These are phyloP conservation scores for Anisognathus igniventris DNA, from an alignment of 2,797 vertebrate genomes.

Conservation along the genomic window DNA sequence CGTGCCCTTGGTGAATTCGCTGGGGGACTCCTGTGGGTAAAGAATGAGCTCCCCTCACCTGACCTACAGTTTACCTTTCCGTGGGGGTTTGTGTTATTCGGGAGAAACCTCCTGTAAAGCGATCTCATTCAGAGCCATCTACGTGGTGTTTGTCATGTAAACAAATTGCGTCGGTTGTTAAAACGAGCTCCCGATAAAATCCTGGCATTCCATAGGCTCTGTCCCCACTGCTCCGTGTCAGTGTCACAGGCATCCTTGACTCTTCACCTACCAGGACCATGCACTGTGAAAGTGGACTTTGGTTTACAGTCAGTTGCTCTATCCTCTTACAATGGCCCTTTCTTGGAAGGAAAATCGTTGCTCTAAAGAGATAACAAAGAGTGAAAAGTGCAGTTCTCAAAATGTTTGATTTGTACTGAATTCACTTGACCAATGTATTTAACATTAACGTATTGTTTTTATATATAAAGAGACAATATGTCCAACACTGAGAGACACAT, in stretches of 20 bases:
- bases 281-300: background rate
- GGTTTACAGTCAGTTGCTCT: background rate
- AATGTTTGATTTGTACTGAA: background rate
- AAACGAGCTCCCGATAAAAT: background rate
- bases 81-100: background rate
- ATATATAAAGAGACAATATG: background rate
- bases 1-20: background rate
- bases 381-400: background rate
- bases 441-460: background rate
- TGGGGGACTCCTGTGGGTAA: background rate
- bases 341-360: background rate
- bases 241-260: background rate
- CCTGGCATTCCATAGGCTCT: background rate
- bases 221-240: background rate
- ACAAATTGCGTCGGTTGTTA: background rate
- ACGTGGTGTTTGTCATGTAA: background rate
- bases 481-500: background rate
- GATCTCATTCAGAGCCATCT: background rate
- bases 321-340: rapidly evolving
- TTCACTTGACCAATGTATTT: background rate
- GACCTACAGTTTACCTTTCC: background rate
- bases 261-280: conserved; percentile 3
- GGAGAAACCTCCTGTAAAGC: background rate
- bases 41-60: background rate
- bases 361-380: background rate